Base-by-base conservation (phyloP, 1,140 invertebrate species). In the Scylla paramamosain region DNA sequence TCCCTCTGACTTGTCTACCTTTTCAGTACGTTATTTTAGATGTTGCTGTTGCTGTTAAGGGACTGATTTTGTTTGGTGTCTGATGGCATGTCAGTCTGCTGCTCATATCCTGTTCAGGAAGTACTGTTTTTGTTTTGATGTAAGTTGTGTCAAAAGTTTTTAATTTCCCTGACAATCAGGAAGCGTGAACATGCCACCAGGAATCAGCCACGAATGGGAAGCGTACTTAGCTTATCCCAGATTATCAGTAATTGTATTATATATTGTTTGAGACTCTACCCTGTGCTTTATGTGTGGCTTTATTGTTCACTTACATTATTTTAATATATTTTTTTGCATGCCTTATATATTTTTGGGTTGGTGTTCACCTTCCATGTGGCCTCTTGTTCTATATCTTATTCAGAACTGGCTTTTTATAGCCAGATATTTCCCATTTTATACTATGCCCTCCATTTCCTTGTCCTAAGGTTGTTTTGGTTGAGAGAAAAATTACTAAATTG, bases 221-320 rank as follows among this genome's bases (percentile, higher is more conserved):
- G 20, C 92, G 84, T 95, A 92, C 84, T 46, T 91, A 87, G 94
- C 94, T 86, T 89, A 46, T 92, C 91, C 94, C 84, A 59, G 7
- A 95, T 28, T 87, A 92, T 92, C 45, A 77, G 45, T 92, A 91
- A 87, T 82, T 59, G 86, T 94, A 94, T 46, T 95, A 92, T 86
- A 89, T 92, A 92, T 91, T 59, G 90, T 95, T 87, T 59, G 83
- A 93, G 52, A 86, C 91, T 91, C 83, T 95, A 45, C 77, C 67
- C 91, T 92, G 77, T 92, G 94, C 94, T 95, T 95, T 95, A n/a
- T 89, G 59, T 95, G 94, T 95, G 94, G 94, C 94, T 93, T 95
- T 95, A 91, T 95, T 89, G 94, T 95, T 95, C 94, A 95, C 91
- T 92, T 87, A 89, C 48, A 87, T 46, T 59, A 88, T 59, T 92